Conservation (phyloP, 2,888 invertebrate genomes). For the Platerodrilus igneus region DNA sequence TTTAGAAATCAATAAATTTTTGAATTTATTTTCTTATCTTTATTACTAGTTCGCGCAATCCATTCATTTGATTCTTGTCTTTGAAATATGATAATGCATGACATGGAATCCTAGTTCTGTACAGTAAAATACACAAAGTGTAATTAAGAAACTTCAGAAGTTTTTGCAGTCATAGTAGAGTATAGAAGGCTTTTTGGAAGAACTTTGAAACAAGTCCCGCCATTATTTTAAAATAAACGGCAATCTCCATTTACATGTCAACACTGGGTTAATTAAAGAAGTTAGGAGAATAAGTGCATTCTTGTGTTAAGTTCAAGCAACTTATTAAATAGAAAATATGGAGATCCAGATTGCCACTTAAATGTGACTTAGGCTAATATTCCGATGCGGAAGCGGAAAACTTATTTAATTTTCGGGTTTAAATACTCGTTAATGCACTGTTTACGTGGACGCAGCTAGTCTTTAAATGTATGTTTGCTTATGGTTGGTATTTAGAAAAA, state of each 20-base stretch:
- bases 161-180: conserved; percentile 18
- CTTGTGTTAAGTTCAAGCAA: conserved; percentile 23
- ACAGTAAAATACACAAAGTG: conserved; percentile 8
- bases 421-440: too few species aligned
- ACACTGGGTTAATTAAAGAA: conserved; percentile 24
- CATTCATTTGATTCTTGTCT: too few species aligned
- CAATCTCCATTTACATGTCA: conserved; percentile 26
- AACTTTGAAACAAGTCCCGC: conserved; percentile 19
- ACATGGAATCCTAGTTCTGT: too few species aligned
- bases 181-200: conserved; percentile 18
- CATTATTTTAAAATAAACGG: conserved; percentile 24
- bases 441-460: too few species aligned
- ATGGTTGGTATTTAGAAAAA: too few species aligned
- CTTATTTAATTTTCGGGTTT: too few species aligned
- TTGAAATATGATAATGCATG: too few species aligned
- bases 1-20: too few species aligned
- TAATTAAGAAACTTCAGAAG: conserved; percentile 20
- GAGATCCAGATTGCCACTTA: conserved; percentile 22
- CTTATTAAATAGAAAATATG: conserved; percentile 21
- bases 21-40: too few species aligned
- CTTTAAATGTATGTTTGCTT: too few species aligned
- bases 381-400: too few species aligned
- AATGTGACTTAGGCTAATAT: conserved; percentile 19
- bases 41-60: too few species aligned
- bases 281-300: conserved; percentile 25